Base-by-base conservation (phyloP, 1,140 invertebrate species). In the Pogonomyrmex barbatus region DNA sequence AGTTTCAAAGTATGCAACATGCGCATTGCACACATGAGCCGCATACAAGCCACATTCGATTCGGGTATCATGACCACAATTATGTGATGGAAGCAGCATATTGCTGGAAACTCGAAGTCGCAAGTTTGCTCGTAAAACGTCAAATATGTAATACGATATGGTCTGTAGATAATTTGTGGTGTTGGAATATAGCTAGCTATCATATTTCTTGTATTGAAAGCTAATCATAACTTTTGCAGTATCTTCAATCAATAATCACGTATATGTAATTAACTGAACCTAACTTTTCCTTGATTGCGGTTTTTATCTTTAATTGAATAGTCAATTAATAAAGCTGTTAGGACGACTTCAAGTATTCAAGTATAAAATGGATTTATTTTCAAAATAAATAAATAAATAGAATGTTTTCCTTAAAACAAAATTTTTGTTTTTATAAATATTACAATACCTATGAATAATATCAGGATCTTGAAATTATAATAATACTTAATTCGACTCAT, bases 41-140 rank as follows among this genome's bases (percentile, higher is more conserved):
- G 54, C 79, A 83, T 73, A 83, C 79, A 83, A 83, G 79, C 79
- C 79, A 71, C 79, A 73, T 83, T 83, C 79, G 79, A 75, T 83
- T 83, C 56, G 12, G 54, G 45, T 83, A 83, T 83, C 79, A 58
- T 75, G 79, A 83, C 79, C 79, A 47, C 79, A 83, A 83, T 68
- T 83, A 73, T 83, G 79, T 83, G 79, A 83, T 83, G 79, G 79
- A 83, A 83, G 79, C 79, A 83, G 79, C 54, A 73, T 83, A 54
- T 83, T 83, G 79, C 67, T 83, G 12, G 54, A 75, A 83, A 83
- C 79, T 83, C 79, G 45, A 17, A 33, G 68, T 75, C 68, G 56
- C 79, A 83, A 83, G 79, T 83, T 83, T 83, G 54, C 79, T 71
- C 79, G 68, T 83, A 83, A 83, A 83, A 83, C 6, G 42, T 75